phyloP scores from a whole-genome alignment of 2,797 vertebrate genomes.

The Manis pentadactyla region DNA sequence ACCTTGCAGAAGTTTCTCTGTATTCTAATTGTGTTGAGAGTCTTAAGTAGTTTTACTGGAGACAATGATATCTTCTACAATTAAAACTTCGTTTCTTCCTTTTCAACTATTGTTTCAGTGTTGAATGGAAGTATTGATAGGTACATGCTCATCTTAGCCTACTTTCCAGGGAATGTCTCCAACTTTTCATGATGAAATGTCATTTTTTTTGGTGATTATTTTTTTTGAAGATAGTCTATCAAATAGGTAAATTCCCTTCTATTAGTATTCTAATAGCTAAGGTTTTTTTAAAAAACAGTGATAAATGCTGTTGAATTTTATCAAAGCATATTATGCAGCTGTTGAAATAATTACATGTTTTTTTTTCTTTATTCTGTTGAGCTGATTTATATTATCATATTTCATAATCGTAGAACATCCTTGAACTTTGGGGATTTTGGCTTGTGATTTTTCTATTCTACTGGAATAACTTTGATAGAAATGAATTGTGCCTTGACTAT shows the following conservation, averaged over 20 bases:
- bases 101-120: neutral
- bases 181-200: neutral
- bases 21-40: neutral
- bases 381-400: neutral
- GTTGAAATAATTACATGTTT: neutral
- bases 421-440: neutral
- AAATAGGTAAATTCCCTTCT: neutral
- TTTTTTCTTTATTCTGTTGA: neutral
- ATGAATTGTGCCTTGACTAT: neutral
- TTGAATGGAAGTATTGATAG: neutral
- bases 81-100: neutral
- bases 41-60: slow-evolving; percentile 27
- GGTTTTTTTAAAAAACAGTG: neutral
- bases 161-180: neutral
- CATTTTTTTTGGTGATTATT: neutral
- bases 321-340: neutral
- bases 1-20: neutral
- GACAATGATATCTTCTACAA: neutral
- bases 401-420: slow-evolving; percentile 9
- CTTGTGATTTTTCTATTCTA: neutral
- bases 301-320: neutral
- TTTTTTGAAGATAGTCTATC: neutral
- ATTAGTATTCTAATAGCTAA: neutral
- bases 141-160: neutral
- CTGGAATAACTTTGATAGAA: slow-evolving; percentile 32